These are phyloP conservation scores for Phylloscopus collybita DNA, from an alignment of 2,797 vertebrate species.

Conservation along the genomic window DNA sequence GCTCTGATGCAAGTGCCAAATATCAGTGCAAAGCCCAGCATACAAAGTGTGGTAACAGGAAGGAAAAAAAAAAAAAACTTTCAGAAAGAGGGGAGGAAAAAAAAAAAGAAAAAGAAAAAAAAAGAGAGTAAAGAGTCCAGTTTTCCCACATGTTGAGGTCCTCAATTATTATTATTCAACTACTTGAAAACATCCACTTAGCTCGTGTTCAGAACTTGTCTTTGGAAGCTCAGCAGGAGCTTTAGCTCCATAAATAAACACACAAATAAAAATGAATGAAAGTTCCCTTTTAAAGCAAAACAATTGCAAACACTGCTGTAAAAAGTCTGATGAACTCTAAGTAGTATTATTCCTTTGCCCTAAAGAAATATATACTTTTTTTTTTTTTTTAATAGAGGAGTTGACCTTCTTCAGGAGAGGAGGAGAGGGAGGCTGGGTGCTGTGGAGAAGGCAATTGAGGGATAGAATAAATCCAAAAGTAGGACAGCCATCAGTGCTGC, in stretches of 20 bases:
- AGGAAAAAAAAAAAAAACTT: neutral
- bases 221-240: neutral
- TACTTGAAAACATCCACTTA: neutral
- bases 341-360: neutral
- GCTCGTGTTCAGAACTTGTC: neutral
- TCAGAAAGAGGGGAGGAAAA: neutral
- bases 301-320: neutral
- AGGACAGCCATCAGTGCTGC: neutral
- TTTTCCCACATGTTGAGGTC: neutral
- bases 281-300: neutral
- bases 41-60: neutral
- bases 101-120: rapidly evolving
- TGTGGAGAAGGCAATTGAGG: neutral
- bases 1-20: neutral
- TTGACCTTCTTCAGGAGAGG: neutral
- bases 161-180: neutral
- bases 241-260: neutral
- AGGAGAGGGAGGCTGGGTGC: neutral
- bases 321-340: neutral
- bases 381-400: neutral
- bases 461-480: neutral
- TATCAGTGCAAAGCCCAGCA: neutral
- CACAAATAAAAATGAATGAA: neutral
- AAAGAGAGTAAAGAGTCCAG: neutral
- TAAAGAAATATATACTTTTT: neutral